phyloP scores from a whole-genome alignment of 2,113 vertebrate genomes.

The Rattus rattus region DNA sequence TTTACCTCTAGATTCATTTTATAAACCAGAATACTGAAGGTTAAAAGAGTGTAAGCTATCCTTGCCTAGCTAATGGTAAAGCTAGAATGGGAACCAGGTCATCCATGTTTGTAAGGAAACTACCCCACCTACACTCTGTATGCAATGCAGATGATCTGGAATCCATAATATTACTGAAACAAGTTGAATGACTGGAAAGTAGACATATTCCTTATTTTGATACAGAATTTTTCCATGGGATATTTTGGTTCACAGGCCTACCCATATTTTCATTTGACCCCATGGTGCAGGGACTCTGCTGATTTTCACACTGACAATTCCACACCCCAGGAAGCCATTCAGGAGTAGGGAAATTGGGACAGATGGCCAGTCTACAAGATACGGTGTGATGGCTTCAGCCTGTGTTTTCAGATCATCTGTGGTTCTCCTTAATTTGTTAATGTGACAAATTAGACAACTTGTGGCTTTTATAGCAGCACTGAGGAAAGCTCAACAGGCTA shows the following conservation, averaged over 20 bases:
- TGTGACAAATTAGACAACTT: neutral
- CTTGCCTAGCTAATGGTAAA: neutral
- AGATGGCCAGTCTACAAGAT: neutral
- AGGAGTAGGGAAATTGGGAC: neutral
- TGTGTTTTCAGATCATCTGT: neutral
- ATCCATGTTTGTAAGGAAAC: neutral
- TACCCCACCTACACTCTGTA: neutral
- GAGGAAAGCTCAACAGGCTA: neutral
- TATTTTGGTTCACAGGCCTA: rapidly evolving
- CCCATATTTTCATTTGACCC: neutral
- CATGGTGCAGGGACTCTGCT: too few relatives aligned
- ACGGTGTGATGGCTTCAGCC: neutral
- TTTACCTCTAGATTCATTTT: neutral
- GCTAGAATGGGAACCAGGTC: too few relatives aligned
- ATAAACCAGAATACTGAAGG: neutral
- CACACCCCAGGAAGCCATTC: neutral
- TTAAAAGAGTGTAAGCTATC: neutral
- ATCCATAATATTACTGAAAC: neutral
- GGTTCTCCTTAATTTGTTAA: neutral
- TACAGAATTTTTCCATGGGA: neutral
- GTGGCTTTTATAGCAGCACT: rapidly evolving
- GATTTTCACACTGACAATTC: neutral
- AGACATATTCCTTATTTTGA: neutral
- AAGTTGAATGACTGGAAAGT: neutral
- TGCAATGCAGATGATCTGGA: neutral